Base-by-base conservation (phyloP, 2,888 invertebrate genomes). In the Caradrina clavipalpis region DNA sequence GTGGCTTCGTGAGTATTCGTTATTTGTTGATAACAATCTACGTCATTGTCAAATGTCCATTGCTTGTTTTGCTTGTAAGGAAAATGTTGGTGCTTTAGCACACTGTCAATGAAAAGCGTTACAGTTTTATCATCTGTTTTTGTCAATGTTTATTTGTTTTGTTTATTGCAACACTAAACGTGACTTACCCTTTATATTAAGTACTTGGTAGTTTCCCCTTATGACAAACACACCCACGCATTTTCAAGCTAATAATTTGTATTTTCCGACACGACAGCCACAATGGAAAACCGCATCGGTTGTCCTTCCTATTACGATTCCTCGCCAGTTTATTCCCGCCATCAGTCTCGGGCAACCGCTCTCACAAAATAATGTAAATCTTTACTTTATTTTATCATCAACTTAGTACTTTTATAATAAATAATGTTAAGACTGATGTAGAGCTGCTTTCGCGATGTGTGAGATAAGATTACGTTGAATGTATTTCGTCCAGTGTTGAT, bases 1-100 rank as follows among this genome's bases (percentile, higher is more conserved):
- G 1, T 80, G 83, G 85, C 66, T 80, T 1, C 55, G 84, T 84
- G 26, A 86, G 84, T 86, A 72, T 45, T 45, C 45, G 45, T 45
- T 45, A 11, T 19, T 26, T 15, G 8, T 19, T 15, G n/a, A 65
- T 47, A n/a, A 26, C 2, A 50, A 17, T 15, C 15, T 35, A 39
- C 39, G 49, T 39, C 17, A 39, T 39, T 39, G 8, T 19, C 22
- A 22, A 39, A 42, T 39, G 10, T 21, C 22, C 17, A 17, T 17
- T 65, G 13, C 35, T 35, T n/a, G 8, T 13, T 63, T 64, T 63
- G 10, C 13, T 3, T 21, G 13, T 17, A 10, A 31, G 11, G 13
- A 39, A 15, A 22, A 15, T 6, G 6, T 42, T 62, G n/a, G 2
- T 17, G 11, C 15, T 21, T 8, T n/a, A 2, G 10, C 8, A 22